Conservation (phyloP, 1,140 invertebrate genomes). For the Berghia stephanieae region DNA sequence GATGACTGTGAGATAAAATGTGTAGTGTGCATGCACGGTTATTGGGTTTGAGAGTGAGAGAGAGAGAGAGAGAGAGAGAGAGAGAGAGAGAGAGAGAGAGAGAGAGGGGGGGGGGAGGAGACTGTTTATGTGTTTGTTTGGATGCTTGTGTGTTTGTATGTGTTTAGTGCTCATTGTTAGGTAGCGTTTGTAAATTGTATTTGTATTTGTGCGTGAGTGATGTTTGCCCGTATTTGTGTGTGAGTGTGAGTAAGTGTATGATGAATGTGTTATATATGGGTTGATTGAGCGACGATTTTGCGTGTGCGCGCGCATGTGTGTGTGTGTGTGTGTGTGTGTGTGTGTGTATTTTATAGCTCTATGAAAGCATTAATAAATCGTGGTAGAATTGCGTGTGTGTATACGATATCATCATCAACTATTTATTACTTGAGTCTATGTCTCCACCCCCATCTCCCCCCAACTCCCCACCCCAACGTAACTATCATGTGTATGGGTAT, state of each 20-base stretch:
- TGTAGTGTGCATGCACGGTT: too few relatives aligned
- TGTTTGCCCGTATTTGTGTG: neutral
- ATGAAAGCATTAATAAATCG: too few relatives aligned
- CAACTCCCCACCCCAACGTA: too few relatives aligned
- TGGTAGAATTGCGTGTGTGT: too few relatives aligned
- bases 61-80: neutral
- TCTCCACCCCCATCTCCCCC: too few relatives aligned
- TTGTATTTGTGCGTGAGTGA: neutral
- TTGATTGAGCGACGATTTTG: neutral
- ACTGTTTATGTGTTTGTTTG: neutral
- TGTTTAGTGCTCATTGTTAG: neutral
- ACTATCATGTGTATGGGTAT: too few relatives aligned
- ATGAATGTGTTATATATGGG: neutral
- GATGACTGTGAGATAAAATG: too few relatives aligned
- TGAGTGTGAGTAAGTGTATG: neutral
- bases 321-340: too few relatives aligned
- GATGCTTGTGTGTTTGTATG: neutral
- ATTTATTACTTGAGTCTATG: too few relatives aligned
- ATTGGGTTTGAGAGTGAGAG: neutral
- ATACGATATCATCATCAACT: too few relatives aligned
- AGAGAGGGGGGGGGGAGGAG: neutral
- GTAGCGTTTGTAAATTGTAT: neutral
- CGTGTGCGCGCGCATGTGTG: neutral
- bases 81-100: constrained; percentile 1
- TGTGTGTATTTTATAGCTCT: too few relatives aligned